phyloP scores from a whole-genome alignment of 2,113 vertebrate genomes.

The Pampusana beccarii region DNA sequence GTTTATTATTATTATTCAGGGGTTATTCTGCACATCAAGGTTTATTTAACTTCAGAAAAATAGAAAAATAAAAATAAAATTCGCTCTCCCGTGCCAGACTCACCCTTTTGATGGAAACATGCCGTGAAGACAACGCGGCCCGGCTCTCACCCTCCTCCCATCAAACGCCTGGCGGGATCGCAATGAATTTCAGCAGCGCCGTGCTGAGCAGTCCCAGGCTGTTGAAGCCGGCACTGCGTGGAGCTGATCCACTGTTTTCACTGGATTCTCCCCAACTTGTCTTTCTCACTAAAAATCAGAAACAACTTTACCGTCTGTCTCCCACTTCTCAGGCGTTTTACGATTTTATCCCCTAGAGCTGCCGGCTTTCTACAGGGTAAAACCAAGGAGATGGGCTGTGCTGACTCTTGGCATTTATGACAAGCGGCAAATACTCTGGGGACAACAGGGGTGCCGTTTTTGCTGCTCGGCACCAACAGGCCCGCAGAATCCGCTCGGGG shows the following conservation, averaged over 20 bases:
- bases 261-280: neutral
- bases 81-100: neutral
- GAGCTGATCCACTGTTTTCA: neutral
- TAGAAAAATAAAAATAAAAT: neutral
- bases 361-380: neutral
- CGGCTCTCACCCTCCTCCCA: neutral
- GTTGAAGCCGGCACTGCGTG: neutral
- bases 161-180: neutral
- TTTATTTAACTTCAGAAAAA: slow-evolving; percentile 26
- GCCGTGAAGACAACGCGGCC: neutral
- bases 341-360: rapidly evolving
- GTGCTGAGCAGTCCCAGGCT: neutral
- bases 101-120: neutral
- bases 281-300: neutral
- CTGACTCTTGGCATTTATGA: neutral
- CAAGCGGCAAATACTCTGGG: neutral
- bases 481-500: neutral
- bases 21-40: slow-evolving; percentile 20
- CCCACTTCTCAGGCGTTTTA: neutral
- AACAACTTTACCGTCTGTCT: neutral
- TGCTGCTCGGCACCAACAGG: neutral
- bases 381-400: neutral
- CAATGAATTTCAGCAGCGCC: neutral
- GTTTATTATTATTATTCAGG: neutral
- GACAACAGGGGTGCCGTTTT: neutral